Conservation (phyloP, 2,888 invertebrate species). For the Tipula helvola region DNA sequence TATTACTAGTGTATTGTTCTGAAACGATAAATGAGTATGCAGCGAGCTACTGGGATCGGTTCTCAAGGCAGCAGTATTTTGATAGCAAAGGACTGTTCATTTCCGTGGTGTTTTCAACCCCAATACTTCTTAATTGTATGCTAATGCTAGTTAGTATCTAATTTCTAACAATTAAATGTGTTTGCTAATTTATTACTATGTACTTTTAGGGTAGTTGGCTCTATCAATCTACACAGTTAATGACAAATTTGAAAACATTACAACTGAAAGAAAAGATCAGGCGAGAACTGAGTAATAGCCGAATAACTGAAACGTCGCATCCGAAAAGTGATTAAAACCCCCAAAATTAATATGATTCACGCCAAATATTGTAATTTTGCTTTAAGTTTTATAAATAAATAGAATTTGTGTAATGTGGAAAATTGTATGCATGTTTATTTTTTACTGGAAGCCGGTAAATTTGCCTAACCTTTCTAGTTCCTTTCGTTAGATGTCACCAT, state of each 20-base stretch:
- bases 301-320: background rate
- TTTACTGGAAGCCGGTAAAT: background rate
- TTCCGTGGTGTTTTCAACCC: conserved; percentile 87
- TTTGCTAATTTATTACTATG: background rate
- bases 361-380: background rate
- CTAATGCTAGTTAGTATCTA: conserved; percentile 74
- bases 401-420: background rate
- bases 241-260: conserved; percentile 72
- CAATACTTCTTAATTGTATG: conserved; percentile 83
- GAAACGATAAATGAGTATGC: conserved; percentile 84
- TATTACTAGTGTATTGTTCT: conserved; percentile 76
- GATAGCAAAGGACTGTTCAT: conserved; percentile 89
- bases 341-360: background rate
- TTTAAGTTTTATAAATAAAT: background rate
- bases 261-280: conserved; percentile 59
- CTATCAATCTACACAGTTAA: conserved; percentile 76
- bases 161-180: background rate
- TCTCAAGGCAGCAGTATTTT: conserved; percentile 86
- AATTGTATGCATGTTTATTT: background rate
- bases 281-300: conserved; percentile 33
- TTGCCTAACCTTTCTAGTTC: background rate
- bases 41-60: conserved; percentile 73
- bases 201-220: conserved; percentile 71
- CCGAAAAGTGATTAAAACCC: background rate
- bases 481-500: background rate